Base-by-base conservation (phyloP, 1,140 invertebrate species). In the Aphidius ervi region DNA sequence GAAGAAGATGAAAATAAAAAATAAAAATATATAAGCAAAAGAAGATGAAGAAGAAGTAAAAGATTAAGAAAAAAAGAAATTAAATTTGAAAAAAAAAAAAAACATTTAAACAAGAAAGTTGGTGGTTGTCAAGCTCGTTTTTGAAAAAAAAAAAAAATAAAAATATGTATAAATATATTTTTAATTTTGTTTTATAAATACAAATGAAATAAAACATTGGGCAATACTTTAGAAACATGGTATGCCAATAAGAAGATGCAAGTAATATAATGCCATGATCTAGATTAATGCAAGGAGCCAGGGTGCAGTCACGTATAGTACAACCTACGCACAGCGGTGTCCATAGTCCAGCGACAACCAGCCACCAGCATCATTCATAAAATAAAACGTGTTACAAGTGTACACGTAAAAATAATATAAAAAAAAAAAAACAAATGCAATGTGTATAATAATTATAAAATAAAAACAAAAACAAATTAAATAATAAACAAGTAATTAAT, bases 241-340 rank as follows among this genome's bases (percentile, higher is more conserved):
- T 66, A 66, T 66, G 63, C 67, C 64, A 70, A 68, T 64, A 69
- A 70, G 65, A 71, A 67, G 64, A 58, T 57, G 56, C 46, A 47
- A 60, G 61, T 68, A 67, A 70, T 71, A 70, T 72, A 72, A 66
- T 70, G 66, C 64, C 64, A 67, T 71, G 73, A 76, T 77, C 74
- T 71, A 76, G 72, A 77, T 77, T 75, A 76, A 75, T 76, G 74
- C 66, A 59, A 60, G 46, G 63, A 59, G 63, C 60, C 43, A 46
- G 59, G 66, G 63, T 67, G 63, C 61, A 67, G 69, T 67, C 68
- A 68, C 69, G 66, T 68, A 69, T 45, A 31, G 23, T 63, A 47
- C 69, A 63, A 68, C 72, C 69, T 66, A 72, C 72, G 70, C 71
- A 58, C 65, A 65, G 61, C 64, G 65, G 67, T 68, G 66, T 66